phyloP scores from a whole-genome alignment of 2,113 vertebrate genomes.

The Corythoichthys haematopterus region DNA sequence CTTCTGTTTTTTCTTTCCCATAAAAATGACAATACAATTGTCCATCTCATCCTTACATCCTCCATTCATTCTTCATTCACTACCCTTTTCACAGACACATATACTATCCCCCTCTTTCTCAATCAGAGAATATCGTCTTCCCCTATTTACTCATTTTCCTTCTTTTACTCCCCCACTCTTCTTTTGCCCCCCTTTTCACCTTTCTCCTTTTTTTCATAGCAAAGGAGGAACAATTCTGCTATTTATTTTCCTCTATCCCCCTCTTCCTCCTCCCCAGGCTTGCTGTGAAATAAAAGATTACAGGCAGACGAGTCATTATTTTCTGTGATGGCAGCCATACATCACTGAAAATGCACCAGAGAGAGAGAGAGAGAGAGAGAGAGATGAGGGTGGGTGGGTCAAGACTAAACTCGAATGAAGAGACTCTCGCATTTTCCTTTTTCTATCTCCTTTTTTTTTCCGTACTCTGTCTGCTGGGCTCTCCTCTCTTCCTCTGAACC shows the following conservation, averaged over 20 bases:
- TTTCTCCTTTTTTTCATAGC: neutral
- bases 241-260: neutral
- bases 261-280: conserved; percentile 23
- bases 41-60: neutral
- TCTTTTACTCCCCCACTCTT: neutral
- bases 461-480: neutral
- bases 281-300: conserved; percentile 65
- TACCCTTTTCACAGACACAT: neutral
- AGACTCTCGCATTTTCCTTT: conserved; percentile 8
- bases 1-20: neutral
- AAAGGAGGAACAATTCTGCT: neutral
- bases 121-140: neutral
- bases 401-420: conserved; percentile 21
- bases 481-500: conserved; percentile 7
- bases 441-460: neutral
- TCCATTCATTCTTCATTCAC: neutral
- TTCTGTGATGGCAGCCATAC: conserved; percentile 62
- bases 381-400: conserved; percentile 16
- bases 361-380: conserved; percentile 9
- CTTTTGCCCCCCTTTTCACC: neutral
- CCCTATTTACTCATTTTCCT: neutral
- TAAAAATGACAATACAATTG: neutral
- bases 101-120: neutral
- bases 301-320: conserved; percentile 60
- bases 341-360: conserved; percentile 48